A percentile compares a stretch with the other conserved stretches of the same genome.
phyloP scores from a whole-genome alignment of 2,888 invertebrate genomes.

The Pristionchus entomophagus region DNA sequence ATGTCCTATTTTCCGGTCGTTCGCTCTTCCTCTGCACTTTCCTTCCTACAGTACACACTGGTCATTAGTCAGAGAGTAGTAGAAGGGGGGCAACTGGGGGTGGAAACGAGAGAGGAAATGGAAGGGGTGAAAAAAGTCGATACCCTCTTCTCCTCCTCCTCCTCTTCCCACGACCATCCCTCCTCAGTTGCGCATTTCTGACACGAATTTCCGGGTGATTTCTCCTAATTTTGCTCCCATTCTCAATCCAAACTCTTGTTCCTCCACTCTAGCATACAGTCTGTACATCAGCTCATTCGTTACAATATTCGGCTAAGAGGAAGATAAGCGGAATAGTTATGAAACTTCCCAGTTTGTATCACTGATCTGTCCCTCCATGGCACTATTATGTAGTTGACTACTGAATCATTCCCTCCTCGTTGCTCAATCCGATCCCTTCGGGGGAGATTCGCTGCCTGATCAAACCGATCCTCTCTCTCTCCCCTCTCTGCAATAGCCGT shows the following conservation, averaged over 20 bases:
- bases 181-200: too few relatives aligned
- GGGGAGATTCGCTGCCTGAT: background rate
- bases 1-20: slow-evolving; percentile 4
- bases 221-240: too few relatives aligned
- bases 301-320: too few relatives aligned
- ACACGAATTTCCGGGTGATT: background rate
- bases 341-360: too few relatives aligned
- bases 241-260: too few relatives aligned
- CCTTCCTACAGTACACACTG: slow-evolving; percentile 21
- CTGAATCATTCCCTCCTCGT: background rate
- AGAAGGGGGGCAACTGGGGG: background rate
- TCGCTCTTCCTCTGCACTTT: background rate
- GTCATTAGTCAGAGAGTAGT: slow-evolving; percentile 22
- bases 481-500: background rate
- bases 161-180: background rate
- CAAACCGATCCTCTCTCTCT: background rate
- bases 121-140: slow-evolving; percentile 17
- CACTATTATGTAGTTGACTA: background rate
- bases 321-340: too few relatives aligned
- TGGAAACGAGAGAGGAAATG: background rate
- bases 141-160: background rate
- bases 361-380: too few relatives aligned
- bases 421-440: background rate
- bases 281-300: too few relatives aligned
- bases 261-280: too few relatives aligned